A percentile compares a stretch with the other conserved stretches of the same genome.
Evolutionary conservation across 2,113 vertebrate species (phyloP).

Genomic region (Periophthalmodon schlosseri): DNA sequence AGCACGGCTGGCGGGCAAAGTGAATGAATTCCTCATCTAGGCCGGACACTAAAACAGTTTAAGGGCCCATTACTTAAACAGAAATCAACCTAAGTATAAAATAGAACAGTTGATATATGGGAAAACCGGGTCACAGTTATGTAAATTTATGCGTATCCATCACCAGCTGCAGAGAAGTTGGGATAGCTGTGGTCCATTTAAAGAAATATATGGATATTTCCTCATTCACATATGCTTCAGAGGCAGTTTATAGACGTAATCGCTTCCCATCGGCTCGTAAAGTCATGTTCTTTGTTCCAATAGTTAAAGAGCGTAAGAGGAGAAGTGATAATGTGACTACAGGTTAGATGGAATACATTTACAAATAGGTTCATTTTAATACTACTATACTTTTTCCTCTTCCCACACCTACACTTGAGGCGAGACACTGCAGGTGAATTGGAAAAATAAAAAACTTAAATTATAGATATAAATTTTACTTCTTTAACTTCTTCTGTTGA

Average conservation of each 20-base stretch:
- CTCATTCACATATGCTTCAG: constrained; percentile 4
- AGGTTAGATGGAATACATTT: neutral
- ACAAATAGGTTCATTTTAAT: too few relatives aligned
- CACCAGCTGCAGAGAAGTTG: constrained; percentile 4
- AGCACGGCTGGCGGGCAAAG: constrained; percentile 27
- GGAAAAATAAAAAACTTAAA: too few relatives aligned
- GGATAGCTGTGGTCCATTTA: constrained; percentile 2
- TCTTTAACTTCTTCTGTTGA: too few relatives aligned
- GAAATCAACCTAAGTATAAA: constrained; percentile 17
- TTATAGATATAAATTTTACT: too few relatives aligned
- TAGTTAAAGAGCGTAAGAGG: neutral
- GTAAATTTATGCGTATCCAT: constrained; percentile 7
- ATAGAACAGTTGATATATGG: constrained; percentile 15
- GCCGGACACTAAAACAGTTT: constrained; percentile 37
- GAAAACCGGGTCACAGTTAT: constrained; percentile 5
- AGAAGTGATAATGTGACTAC: neutral
- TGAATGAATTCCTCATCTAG: constrained; percentile 48
- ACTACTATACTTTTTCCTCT: too few relatives aligned
- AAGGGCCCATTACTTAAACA: constrained; percentile 46
- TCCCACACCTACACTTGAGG: too few relatives aligned
- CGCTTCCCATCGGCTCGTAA: neutral
- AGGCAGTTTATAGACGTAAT: neutral
- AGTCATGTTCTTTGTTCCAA: neutral
- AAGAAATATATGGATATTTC: neutral
- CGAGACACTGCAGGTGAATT: too few relatives aligned